Percentiles rank a stretch among this genome's conserved stretches.
Conservation (phyloP, 92 coral and sea anemone species). For the Plumapathes pennacea region DNA sequence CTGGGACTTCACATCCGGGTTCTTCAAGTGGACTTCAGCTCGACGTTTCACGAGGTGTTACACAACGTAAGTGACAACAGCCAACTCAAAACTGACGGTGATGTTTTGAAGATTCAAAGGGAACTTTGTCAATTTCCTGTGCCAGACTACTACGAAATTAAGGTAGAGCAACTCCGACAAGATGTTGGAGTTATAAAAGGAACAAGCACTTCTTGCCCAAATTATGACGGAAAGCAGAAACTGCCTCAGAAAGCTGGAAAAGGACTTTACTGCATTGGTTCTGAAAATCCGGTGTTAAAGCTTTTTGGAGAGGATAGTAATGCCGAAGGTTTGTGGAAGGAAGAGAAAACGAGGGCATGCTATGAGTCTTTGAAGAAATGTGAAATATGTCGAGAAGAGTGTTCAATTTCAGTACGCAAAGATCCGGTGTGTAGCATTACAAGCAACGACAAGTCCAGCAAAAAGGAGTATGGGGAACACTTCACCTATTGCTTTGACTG, state of each 20-base stretch:
- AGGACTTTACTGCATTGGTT: slow-evolving; percentile 58
- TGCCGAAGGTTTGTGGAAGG: slow-evolving; percentile 34
- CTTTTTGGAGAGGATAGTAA: slow-evolving; percentile 49
- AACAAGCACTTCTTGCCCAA: slow-evolving; percentile 39
- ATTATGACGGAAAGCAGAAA: slow-evolving; percentile 15
- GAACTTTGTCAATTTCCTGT: slow-evolving; percentile 56
- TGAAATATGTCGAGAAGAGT: slow-evolving; percentile 47
- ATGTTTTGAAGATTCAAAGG: slow-evolving; percentile 1
- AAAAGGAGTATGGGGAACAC: slow-evolving; percentile 63
- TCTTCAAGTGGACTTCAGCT: slow-evolving; percentile 51
- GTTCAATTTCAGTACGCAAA: slow-evolving; percentile 24
- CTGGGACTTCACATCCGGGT: slow-evolving; percentile 47
- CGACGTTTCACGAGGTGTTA: slow-evolving; percentile 58
- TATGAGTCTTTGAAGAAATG: slow-evolving; percentile 30
- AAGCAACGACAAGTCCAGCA: slow-evolving; percentile 3
- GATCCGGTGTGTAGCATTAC: slow-evolving; percentile 53
- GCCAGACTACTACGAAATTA: slow-evolving; percentile 53
- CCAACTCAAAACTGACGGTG: neutral
- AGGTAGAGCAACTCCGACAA: slow-evolving; percentile 16
- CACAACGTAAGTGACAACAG: slow-evolving; percentile 54
- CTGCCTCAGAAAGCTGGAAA: slow-evolving; percentile 5
- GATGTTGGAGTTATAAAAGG: slow-evolving; percentile 40
- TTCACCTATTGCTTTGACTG: slow-evolving; percentile 71
- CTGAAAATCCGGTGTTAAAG: slow-evolving; percentile 41
- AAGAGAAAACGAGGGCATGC: slow-evolving; percentile 39